A percentile compares a stretch with the other conserved stretches of the same genome.
Evolutionary conservation across 2,797 vertebrate genomes (phyloP).

Genomic region (Prunella strophiata): DNA sequence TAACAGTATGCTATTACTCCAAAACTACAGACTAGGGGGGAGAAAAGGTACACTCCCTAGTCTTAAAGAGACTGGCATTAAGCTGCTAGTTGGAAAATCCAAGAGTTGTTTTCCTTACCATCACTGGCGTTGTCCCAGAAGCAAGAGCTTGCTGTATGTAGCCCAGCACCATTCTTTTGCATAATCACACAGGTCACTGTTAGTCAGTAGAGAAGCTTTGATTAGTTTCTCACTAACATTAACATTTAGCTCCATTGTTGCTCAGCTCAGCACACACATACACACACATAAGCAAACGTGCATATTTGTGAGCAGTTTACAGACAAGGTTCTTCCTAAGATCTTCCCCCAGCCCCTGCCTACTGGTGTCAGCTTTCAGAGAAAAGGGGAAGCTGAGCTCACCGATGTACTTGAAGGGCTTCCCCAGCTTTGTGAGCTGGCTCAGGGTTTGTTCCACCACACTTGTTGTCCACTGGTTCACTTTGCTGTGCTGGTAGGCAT

Average conservation of each 20-base stretch:
- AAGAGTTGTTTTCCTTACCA: conserved; percentile 76
- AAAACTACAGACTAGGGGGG: background rate
- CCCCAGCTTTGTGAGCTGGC: conserved; percentile 91
- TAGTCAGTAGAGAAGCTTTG: background rate
- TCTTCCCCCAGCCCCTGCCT: background rate
- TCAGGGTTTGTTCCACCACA: conserved; percentile 90
- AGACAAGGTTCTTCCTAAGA: background rate
- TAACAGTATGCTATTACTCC: background rate
- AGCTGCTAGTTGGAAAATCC: background rate
- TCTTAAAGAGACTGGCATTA: background rate
- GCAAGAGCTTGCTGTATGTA: conserved; percentile 92
- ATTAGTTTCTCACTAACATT: background rate
- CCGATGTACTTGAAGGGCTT: conserved; percentile 97
- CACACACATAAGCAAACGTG: background rate
- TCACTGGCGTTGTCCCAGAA: conserved; percentile 96
- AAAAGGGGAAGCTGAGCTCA: conserved; percentile 52
- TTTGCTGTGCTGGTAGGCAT: conserved; percentile 89
- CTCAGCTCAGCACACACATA: background rate
- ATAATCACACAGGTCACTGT: conserved; percentile 94
- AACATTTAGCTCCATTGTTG: background rate
- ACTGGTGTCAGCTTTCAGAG: background rate
- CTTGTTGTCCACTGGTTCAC: conserved; percentile 92
- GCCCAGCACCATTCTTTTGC: conserved; percentile 95
- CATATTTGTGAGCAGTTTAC: background rate
- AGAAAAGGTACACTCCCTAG: background rate